Base-by-base conservation (phyloP, 2,113 vertebrate genomes). In the Sturnira hondurensis region DNA sequence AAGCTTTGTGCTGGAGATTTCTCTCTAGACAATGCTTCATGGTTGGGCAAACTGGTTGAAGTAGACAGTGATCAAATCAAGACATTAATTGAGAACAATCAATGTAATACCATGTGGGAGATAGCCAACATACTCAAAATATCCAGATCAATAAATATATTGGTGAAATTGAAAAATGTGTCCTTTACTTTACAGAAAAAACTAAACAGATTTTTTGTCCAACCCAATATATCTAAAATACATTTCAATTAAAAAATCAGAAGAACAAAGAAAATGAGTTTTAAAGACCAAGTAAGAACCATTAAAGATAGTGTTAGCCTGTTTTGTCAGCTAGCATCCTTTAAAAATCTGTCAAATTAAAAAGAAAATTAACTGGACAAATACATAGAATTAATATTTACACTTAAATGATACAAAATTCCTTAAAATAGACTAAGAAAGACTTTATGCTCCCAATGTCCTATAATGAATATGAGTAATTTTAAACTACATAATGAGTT, bases 321-420 rank as follows among this genome's bases (percentile, higher is more conserved):
- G 15, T 89, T 77, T 96, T 70, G 5, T 92, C 65, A 54, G 14
- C 14, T 61, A 65, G 14, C 13, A 67, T 71, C 63, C 7, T 74
- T 96, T 74, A 89, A 95, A 38, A 92, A 63, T 87, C 17, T 50
- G 4, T 74, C 52, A 77, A 77, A 56, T 83, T 81, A n/a, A n/a
- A 89, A 76, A 73, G 16, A 71, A 83, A 33, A 36, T 71, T 45
- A 76, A 93, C 56, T 41, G 5, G 2, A 61, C 2, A 91, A 78
- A 11, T 70, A 33, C 2, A 63, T 19, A 87, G 28, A 65, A 3
- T 52, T 71, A 58, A 68, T 80, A 31, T 78, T 36, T 28, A 68
- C 2, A 47, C 22, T 58, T 84, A 89, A 82, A 13, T 45, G 16
- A 83, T 14, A 4, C 15, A 70, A 70, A 81, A 56, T 74, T 67